A percentile compares a stretch with the other conserved stretches of the same genome.
phyloP scores from a whole-genome alignment of 2,797 vertebrate genomes.

The Lithobates sylvaticus region DNA sequence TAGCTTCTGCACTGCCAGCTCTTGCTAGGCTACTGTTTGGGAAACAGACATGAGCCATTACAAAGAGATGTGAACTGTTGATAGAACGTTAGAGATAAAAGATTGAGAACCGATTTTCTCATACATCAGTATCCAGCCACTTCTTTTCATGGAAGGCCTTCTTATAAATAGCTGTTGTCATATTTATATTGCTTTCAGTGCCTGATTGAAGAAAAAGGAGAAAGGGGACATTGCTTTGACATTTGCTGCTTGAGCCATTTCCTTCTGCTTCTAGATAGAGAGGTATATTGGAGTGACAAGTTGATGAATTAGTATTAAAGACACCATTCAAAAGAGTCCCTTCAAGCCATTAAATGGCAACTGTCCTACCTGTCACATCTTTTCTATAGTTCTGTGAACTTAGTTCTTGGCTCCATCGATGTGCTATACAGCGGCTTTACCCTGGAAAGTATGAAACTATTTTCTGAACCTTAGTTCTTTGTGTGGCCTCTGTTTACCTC shows the following conservation, averaged over 20 bases:
- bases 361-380: neutral
- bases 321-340: neutral
- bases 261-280: slow-evolving; percentile 25
- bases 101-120: neutral
- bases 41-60: no score
- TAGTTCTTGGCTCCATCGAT: neutral
- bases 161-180: slow-evolving; percentile 12
- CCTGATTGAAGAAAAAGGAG: neutral
- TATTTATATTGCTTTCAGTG: neutral
- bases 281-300: neutral
- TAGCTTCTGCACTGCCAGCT: neutral
- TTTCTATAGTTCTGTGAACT: neutral
- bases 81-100: slow-evolving; percentile 16
- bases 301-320: neutral
- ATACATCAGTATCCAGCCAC: neutral
- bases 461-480: no score
- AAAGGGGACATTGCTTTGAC: slow-evolving; percentile 18
- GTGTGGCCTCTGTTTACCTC: no score
- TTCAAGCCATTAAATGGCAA: neutral
- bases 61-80: neutral
- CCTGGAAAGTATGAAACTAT: no score
- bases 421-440: neutral
- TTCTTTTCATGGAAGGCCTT: neutral
- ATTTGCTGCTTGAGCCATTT: slow-evolving; percentile 6
- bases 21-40: neutral